These are phyloP conservation scores for Leptoclinus maculatus DNA, from an alignment of 2,797 vertebrate species.

Conservation along the genomic window DNA sequence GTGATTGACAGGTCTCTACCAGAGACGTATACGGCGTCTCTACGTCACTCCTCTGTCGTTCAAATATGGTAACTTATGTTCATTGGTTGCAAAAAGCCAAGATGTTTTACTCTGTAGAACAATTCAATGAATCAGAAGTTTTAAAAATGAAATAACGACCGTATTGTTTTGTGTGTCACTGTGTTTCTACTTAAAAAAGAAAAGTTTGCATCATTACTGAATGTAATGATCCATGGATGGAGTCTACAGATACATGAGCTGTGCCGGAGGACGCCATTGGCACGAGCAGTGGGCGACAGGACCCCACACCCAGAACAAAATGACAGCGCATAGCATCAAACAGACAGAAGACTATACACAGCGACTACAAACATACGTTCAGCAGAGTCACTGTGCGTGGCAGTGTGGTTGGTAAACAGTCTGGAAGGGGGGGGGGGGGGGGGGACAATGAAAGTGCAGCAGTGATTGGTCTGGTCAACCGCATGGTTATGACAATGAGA, in stretches of 20 bases:
- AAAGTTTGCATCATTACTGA: too few relatives aligned
- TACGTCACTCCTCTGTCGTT: too few relatives aligned
- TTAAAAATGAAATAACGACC: neutral
- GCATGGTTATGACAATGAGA: slow-evolving; percentile 39
- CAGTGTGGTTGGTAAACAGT: slow-evolving; percentile 38
- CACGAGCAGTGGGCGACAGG: neutral
- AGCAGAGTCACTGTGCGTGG: neutral
- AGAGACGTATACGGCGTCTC: too few relatives aligned
- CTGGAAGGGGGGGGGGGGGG: neutral
- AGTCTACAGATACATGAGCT: neutral
- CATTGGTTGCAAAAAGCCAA: too few relatives aligned
- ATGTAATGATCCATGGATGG: neutral
- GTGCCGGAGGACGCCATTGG: neutral
- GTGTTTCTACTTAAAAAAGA: neutral
- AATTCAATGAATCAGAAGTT: too few relatives aligned
- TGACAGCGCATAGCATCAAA: slow-evolving; percentile 30
- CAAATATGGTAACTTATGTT: too few relatives aligned
- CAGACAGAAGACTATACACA: slow-evolving; percentile 27
- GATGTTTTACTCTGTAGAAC: too few relatives aligned
- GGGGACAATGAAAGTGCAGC: slow-evolving; percentile 27
- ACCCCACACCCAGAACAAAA: slow-evolving; percentile 44
- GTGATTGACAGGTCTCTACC: too few relatives aligned
- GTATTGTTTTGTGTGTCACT: neutral
- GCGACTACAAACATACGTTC: slow-evolving; percentile 25
- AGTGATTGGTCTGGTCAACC: slow-evolving; percentile 13